A percentile compares a stretch with the other conserved stretches of the same genome.
These are phyloP conservation scores for Danio jaintianensis DNA, from an alignment of 2,797 vertebrate species.

Conservation along the genomic window DNA sequence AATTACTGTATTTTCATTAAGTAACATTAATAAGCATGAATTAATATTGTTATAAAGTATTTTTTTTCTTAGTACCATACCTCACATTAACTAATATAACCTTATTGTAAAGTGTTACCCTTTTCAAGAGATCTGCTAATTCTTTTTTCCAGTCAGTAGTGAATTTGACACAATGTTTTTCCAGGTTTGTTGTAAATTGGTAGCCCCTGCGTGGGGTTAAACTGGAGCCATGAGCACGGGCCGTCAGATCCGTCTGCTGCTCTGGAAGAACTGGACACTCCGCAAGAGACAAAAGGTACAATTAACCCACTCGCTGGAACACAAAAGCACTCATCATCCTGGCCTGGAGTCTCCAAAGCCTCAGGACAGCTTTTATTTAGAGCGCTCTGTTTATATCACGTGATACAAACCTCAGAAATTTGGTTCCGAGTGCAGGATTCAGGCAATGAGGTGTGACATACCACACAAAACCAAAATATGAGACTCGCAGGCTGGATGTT, in stretches of 20 bases:
- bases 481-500: neutral
- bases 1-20: too few relatives aligned
- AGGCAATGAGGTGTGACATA: slow-evolving; percentile 10
- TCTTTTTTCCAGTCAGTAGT: neutral
- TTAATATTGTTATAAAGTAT: too few relatives aligned
- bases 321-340: slow-evolving; percentile 28
- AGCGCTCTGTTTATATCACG: slow-evolving; percentile 11
- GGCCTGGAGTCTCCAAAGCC: slow-evolving; percentile 10
- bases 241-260: slow-evolving; percentile 87
- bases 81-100: too few relatives aligned
- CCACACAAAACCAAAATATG: slow-evolving; percentile 3
- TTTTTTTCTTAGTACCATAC: too few relatives aligned
- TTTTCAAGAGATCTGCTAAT: neutral
- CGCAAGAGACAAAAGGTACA: slow-evolving; percentile 92
- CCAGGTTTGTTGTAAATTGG: slow-evolving; percentile 63
- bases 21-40: too few relatives aligned
- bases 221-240: slow-evolving; percentile 82
- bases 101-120: too few relatives aligned
- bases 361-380: slow-evolving; percentile 27
- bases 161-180: slow-evolving; percentile 10
- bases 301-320: slow-evolving; percentile 22
- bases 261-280: slow-evolving; percentile 98
- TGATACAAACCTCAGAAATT: slow-evolving; percentile 3
- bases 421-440: slow-evolving; percentile 2
- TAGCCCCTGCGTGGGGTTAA: slow-evolving; percentile 66